Evolutionary conservation across 2,888 invertebrate species (phyloP), one percentile per base, ranked within the genome.

Genomic region (Plagodis dolabraria): DNA sequence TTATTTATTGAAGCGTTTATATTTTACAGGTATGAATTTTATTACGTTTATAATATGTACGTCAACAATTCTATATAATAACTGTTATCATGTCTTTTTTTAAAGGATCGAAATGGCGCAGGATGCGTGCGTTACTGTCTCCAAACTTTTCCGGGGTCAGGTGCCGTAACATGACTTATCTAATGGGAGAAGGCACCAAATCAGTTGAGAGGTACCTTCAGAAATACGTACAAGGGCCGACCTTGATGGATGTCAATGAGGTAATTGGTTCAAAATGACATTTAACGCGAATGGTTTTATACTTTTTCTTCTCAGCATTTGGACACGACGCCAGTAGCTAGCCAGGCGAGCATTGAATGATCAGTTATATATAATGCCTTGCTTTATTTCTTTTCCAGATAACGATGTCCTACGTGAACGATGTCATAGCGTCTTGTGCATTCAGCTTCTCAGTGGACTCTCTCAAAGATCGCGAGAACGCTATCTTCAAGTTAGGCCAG

Each of bases 361-460:
- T 22, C 2, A 22, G 22, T 22, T 2, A 22, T 6, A 12, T 44
- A 8, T 38, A 5, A n/a, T 10, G 9, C n/a, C n/a, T 6, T n/a
- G 1, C 42, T 38, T 38, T 38, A 8, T 38, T 38, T 9, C 7
- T 38, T 38, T 38, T 22, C 10, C 72, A 85, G 85, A 76, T 84
- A 50, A 87, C 87, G 6, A 87, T 87, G 63, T 76, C 92, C 0
- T 93, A 86, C 58, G 84, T 93, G 35, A 93, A 92, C 62, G 94
- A 94, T 69, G 92, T 93, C 5, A 94, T 94, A 64, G 93, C 93
- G 0, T 91, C 91, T 0, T 84, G 88, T 10, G 93, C 92, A 0
- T 93, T 93, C 60, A 93, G 93, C 0, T 82, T 93, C 58, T 82
- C 88, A 0, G 89, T 92, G 44, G 83, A 94, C 74, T 93, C 94